Evolutionary conservation across 2,888 invertebrate species (phyloP), one percentile per base, ranked within the genome.

Genomic region (Alloscopus bannaensis): DNA sequence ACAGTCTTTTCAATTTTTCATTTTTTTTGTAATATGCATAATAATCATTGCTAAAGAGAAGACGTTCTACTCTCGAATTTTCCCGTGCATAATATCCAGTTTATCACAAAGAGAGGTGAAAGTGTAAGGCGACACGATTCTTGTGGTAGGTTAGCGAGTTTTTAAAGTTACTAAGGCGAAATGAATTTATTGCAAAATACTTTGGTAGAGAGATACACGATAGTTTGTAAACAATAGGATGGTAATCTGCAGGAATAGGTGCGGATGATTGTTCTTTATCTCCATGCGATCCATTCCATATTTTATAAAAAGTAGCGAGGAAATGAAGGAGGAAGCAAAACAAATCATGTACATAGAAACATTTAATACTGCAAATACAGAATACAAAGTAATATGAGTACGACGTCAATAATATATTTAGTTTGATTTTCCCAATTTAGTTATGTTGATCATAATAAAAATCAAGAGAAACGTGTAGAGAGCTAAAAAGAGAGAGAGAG

Each of bases 201-300:
- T 6, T 36, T 8, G 36, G 13, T 36, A 36, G 8, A 36, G 13
- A 6, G 13, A 36, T 36, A 6, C 36, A 36, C 45, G 4, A 45
- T 45, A 45, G 13, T 4, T 45, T 11, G 45, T 45, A 45, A 18
- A 45, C n/a, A 18, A 31, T 57, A 57, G 31, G 18, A 28, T 13
- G n/a, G n/a, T 22, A 64, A 70, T 65, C 70, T 65, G 70, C 70
- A 70, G 70, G 57, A 65, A 66, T 71, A 31, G 71, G 71, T 79
- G 71, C 79, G 68, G 79, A 77, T 77, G 50, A 29, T 64, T 71
- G n/a, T n/a, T n/a, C n/a, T n/a, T n/a, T n/a, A n/a, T 71, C 79
- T 79, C 79, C 79, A 79, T 79, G 71, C 79, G 59, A 79, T 68
- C 57, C 79, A 79, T 79, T 79, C 79, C 79, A 79, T 76, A 42